These are phyloP conservation scores for Morone saxatilis DNA, from an alignment of 2,113 vertebrate genomes.

Conservation along the genomic window DNA sequence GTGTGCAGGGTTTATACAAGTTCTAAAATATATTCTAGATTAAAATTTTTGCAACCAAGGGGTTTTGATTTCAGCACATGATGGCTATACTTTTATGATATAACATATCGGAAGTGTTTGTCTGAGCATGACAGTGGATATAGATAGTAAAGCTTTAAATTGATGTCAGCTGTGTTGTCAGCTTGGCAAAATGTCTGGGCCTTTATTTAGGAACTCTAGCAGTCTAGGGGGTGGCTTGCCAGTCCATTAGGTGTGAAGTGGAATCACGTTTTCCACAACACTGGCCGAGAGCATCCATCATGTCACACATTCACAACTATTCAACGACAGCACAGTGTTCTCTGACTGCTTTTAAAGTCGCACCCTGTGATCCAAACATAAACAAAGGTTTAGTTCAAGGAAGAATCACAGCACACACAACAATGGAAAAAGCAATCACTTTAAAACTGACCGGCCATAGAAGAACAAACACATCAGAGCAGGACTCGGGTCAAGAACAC, in stretches of 20 bases:
- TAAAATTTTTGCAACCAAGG: not conserved
- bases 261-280: slow-evolving; percentile 73
- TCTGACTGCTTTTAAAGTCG: slow-evolving; percentile 54
- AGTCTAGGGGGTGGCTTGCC: slow-evolving; percentile 46
- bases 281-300: slow-evolving; percentile 66
- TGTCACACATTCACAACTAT: slow-evolving; percentile 62
- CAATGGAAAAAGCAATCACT: slow-evolving; percentile 31
- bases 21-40: not conserved
- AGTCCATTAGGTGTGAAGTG: slow-evolving; percentile 74
- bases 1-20: not conserved
- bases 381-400: slow-evolving; percentile 33
- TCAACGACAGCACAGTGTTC: slow-evolving; percentile 42
- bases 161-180: slow-evolving; percentile 59
- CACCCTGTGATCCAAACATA: slow-evolving; percentile 47
- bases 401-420: slow-evolving; percentile 25
- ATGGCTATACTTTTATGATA: not conserved
- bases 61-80: not conserved
- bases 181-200: slow-evolving; percentile 47
- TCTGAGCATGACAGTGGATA: slow-evolving; percentile 20
- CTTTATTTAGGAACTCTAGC: slow-evolving; percentile 64
- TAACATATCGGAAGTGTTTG: not conserved
- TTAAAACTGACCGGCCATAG: slow-evolving; percentile 2
- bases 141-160: slow-evolving; percentile 49
- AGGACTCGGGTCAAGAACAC: slow-evolving; percentile 1
- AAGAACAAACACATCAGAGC: slow-evolving; percentile 14